Evolutionary conservation across 2,888 invertebrate genomes (phyloP).

Genomic region (Parnassius apollo): DNA sequence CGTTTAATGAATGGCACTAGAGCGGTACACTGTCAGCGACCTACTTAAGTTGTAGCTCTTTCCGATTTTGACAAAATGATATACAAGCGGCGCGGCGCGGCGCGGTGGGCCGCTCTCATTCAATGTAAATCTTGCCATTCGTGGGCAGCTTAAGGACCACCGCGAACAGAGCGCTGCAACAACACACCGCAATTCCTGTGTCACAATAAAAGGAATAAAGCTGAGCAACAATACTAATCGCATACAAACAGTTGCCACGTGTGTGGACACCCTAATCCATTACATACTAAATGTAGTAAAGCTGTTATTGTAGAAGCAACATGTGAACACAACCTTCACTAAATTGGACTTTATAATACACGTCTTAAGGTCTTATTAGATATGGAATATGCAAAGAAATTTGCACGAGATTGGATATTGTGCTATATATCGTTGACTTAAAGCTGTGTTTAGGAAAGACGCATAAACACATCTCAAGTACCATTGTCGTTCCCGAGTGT

Average conservation of each 20-base stretch:
- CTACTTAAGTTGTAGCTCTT: conserved; percentile 24
- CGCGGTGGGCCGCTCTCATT: conserved; percentile 30
- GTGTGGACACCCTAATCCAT: conserved; percentile 32
- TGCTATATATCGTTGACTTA: conserved; percentile 2
- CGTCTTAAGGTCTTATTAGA: conserved; percentile 9
- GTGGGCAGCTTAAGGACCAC: conserved; percentile 26
- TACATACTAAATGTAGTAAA: conserved; percentile 37
- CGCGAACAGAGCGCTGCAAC: conserved; percentile 16
- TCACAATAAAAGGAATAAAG: background rate
- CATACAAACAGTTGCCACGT: conserved; percentile 13
- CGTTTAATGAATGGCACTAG: conserved; percentile 5
- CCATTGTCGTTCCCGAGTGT: conserved; percentile 38
- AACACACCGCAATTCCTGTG: background rate
- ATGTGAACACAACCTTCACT: conserved; percentile 9
- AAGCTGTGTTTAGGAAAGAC: background rate
- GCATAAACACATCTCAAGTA: conserved; percentile 27
- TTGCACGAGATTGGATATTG: conserved; percentile 3
- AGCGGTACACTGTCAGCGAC: conserved; percentile 4
- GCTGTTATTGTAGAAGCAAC: conserved; percentile 28
- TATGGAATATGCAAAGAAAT: background rate
- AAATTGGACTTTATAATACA: conserved; percentile 18
- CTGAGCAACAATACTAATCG: conserved; percentile 15
- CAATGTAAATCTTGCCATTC: conserved; percentile 33
- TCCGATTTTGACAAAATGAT: conserved; percentile 37
- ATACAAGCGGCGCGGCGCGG: conserved; percentile 26